Conservation (phyloP, 2,888 invertebrate species). For the Noctua fimbriata region DNA sequence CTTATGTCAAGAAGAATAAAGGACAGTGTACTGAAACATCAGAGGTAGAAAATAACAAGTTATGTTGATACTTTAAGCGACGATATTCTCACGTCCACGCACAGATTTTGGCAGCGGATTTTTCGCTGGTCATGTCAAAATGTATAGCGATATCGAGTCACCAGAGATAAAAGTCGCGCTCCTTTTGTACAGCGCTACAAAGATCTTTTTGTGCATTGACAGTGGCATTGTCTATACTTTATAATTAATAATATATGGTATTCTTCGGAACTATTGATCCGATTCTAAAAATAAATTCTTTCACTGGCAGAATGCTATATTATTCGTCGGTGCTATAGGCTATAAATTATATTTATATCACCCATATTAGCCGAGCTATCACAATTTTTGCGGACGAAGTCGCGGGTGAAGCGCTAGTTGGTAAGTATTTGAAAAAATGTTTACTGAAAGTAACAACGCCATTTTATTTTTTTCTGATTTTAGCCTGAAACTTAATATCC, state of each 20-base stretch:
- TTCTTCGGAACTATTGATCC: too few species aligned
- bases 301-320: too few species aligned
- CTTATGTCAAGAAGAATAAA: not conserved
- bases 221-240: too few species aligned
- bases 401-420: not conserved
- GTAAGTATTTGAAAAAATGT: not conserved
- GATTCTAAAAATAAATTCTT: too few species aligned
- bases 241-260: too few species aligned
- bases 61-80: too few species aligned
- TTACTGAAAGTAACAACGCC: not conserved
- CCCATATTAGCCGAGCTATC: too few species aligned
- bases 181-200: not conserved
- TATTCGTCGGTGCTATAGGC: too few species aligned
- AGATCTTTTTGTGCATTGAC: not conserved
- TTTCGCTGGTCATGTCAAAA: not conserved
- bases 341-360: too few species aligned
- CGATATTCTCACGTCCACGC: not conserved
- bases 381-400: too few species aligned
- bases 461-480: not conserved
- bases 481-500: not conserved
- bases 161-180: not conserved
- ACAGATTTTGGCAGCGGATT: not conserved
- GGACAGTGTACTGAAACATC: not conserved
- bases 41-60: too few species aligned
- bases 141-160: not conserved